phyloP scores from a whole-genome alignment of 2,797 vertebrate species.

The Meriones psammophilus region DNA sequence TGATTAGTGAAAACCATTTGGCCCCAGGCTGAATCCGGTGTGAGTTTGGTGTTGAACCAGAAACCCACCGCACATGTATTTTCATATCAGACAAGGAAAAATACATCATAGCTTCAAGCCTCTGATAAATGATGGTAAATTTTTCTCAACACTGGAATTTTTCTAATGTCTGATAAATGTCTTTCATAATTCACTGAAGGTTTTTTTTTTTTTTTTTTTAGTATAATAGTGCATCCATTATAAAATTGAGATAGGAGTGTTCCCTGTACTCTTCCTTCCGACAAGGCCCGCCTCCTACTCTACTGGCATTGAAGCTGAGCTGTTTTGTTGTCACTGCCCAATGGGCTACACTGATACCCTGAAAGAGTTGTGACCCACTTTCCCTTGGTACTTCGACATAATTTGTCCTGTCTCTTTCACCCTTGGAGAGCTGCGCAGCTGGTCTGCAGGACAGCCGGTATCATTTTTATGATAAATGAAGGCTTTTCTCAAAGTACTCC shows the following conservation, averaged over 20 bases:
- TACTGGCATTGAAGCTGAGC: background rate
- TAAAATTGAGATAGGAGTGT: slow-evolving; percentile 68
- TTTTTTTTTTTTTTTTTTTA: slow-evolving; percentile 68
- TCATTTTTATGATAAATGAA: slow-evolving; percentile 87
- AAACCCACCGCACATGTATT: slow-evolving; percentile 78
- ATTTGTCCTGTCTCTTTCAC: slow-evolving; percentile 85
- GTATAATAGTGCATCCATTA: slow-evolving; percentile 76
- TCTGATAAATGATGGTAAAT: slow-evolving; percentile 81
- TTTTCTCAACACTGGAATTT: slow-evolving; percentile 81
- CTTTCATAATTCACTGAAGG: slow-evolving; percentile 83
- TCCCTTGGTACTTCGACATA: slow-evolving; percentile 79
- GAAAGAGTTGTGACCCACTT: slow-evolving; percentile 72
- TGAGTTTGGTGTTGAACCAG: slow-evolving; percentile 66
- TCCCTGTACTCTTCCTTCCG: background rate
- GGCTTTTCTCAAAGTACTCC: slow-evolving; percentile 75
- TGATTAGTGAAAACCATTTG: slow-evolving; percentile 33
- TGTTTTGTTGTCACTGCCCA: slow-evolving; percentile 63
- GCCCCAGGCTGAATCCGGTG: slow-evolving; percentile 59
- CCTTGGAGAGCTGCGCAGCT: slow-evolving; percentile 85
- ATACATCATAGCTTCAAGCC: slow-evolving; percentile 73
- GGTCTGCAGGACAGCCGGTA: slow-evolving; percentile 83
- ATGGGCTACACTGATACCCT: slow-evolving; percentile 40
- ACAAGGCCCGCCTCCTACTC: slow-evolving; percentile 55
- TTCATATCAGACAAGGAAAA: slow-evolving; percentile 80
- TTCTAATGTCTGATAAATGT: slow-evolving; percentile 84